phyloP scores from a whole-genome alignment of 1,140 invertebrate species.

The Intoshia linei region DNA sequence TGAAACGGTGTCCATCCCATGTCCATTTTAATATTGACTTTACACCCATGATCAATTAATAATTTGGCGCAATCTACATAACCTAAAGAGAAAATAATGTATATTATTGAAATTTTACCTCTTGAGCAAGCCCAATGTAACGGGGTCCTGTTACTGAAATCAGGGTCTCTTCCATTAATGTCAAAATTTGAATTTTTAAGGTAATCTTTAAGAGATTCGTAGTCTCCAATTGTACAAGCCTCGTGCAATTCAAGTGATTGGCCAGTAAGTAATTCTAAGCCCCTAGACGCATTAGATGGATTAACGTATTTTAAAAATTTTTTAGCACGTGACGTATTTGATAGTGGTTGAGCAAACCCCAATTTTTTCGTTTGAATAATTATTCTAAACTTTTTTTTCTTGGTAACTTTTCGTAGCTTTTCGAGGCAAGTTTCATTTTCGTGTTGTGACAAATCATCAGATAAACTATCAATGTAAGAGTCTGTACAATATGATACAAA shows the following conservation, averaged over 20 bases:
- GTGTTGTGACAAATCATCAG: too few species aligned
- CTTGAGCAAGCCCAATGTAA: constrained; percentile 17
- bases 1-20: constrained; percentile 18
- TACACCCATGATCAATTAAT: constrained; percentile 13
- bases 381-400: too few species aligned
- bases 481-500: too few species aligned
- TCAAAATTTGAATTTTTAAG: constrained; percentile 13
- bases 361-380: too few species aligned
- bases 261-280: too few species aligned
- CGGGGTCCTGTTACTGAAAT: constrained; percentile 13
- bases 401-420: too few species aligned
- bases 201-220: constrained; percentile 14
- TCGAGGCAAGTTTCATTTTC: too few species aligned
- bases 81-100: constrained; percentile 9
- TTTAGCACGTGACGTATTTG: too few species aligned
- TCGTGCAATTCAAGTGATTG: constrained; percentile 17
- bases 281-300: too few species aligned
- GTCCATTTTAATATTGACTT: constrained; percentile 10
- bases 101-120: constrained; percentile 9
- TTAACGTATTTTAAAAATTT: too few species aligned
- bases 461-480: too few species aligned
- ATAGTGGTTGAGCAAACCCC: too few species aligned
- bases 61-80: constrained; percentile 14
- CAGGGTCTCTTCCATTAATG: constrained; percentile 14
- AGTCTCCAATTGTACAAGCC: constrained; percentile 14